Percentiles rank a stretch among this genome's conserved stretches.
phyloP scores from a whole-genome alignment of 2,888 invertebrate species.

The Melanargia galathea region DNA sequence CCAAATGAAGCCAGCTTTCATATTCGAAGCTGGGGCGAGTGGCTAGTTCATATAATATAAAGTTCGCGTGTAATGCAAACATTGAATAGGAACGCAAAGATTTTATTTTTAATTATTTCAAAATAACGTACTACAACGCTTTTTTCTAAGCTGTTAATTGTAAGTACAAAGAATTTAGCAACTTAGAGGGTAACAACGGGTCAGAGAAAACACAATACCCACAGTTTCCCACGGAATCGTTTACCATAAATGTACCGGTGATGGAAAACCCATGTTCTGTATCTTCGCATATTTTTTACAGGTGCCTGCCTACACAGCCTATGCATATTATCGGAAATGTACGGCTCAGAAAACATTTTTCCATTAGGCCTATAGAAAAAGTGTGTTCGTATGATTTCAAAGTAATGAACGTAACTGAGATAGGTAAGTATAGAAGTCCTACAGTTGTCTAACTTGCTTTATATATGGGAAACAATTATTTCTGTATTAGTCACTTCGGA shows the following conservation, averaged over 20 bases:
- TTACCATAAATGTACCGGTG: slow-evolving; percentile 49
- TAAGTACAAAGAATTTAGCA: slow-evolving; percentile 6
- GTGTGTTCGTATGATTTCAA: neutral
- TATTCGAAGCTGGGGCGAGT: too few species aligned
- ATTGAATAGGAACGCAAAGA: too few species aligned
- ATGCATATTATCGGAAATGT: slow-evolving; percentile 25
- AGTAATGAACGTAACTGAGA: slow-evolving; percentile 3
- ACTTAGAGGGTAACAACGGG: slow-evolving; percentile 18
- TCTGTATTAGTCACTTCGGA: slow-evolving; percentile 39
- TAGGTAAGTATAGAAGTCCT: slow-evolving; percentile 4
- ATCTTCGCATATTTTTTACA: slow-evolving; percentile 35
- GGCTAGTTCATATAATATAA: too few species aligned
- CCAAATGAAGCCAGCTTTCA: too few species aligned
- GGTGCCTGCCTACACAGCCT: slow-evolving; percentile 1
- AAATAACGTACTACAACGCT: neutral
- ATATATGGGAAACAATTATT: slow-evolving; percentile 35
- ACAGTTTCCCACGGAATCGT: slow-evolving; percentile 55
- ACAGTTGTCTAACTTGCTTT: slow-evolving; percentile 23
- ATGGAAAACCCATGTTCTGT: slow-evolving; percentile 69
- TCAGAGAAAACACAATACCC: slow-evolving; percentile 32
- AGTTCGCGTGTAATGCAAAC: too few species aligned
- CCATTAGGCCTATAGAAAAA: slow-evolving; percentile 3
- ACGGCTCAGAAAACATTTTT: slow-evolving; percentile 13
- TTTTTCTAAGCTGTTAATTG: slow-evolving; percentile 1
- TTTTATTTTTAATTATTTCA: too few species aligned